A percentile compares a stretch with the other conserved stretches of the same genome.
Conservation (phyloP, 2,113 vertebrate genomes). For the Orycteropus afer region DNA sequence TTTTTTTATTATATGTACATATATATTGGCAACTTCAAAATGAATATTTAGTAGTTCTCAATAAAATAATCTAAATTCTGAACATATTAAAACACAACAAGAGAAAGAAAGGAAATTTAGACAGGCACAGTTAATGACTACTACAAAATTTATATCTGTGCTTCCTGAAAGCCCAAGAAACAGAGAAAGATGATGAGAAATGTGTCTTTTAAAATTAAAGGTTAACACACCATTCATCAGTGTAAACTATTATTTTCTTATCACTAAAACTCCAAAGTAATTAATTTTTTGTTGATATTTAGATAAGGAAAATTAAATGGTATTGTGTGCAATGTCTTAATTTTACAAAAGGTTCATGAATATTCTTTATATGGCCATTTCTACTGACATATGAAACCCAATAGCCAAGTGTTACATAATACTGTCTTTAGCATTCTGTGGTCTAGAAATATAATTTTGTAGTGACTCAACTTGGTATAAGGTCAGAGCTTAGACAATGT, state of each 20-base stretch:
- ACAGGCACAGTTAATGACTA: neutral
- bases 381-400: slow-evolving; percentile 23
- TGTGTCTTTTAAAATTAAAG: neutral
- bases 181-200: neutral
- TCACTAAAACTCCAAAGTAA: neutral
- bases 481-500: slow-evolving; percentile 42
- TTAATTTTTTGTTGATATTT: neutral
- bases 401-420: slow-evolving; percentile 43
- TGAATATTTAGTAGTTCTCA: neutral
- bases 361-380: neutral
- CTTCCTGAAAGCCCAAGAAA: neutral
- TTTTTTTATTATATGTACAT: neutral
- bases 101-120: neutral
- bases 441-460: slow-evolving; percentile 68
- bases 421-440: slow-evolving; percentile 30
- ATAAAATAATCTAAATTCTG: neutral
- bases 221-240: neutral
- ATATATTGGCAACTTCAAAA: neutral
- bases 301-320: neutral
- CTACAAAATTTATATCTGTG: neutral
- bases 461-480: slow-evolving; percentile 25
- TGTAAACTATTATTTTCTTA: neutral
- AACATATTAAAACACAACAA: neutral
- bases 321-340: neutral
- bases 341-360: neutral